phyloP scores from a whole-genome alignment of 2,888 invertebrate genomes.

The Schizotus pectinicornis region DNA sequence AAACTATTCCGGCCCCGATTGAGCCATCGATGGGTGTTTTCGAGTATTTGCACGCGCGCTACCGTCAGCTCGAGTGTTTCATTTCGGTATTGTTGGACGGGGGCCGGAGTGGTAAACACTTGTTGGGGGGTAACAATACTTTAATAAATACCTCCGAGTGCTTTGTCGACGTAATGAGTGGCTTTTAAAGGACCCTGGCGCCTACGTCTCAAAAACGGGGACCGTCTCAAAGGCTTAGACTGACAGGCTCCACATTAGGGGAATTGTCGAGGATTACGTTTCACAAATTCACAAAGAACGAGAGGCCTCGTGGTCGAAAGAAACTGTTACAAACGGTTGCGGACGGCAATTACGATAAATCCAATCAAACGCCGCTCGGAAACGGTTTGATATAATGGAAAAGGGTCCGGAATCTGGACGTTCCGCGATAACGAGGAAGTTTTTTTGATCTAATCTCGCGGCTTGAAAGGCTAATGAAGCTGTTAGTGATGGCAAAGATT shows the following conservation, averaged over 20 bases:
- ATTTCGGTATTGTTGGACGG: constrained; percentile 45
- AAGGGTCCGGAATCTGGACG: too few relatives aligned
- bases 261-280: constrained; percentile 1
- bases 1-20: constrained; percentile 6
- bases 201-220: constrained; percentile 34
- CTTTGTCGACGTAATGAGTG: constrained; percentile 49
- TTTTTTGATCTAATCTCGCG: too few relatives aligned
- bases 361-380: too few relatives aligned
- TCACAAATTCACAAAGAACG: constrained; percentile 3
- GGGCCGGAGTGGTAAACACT: constrained; percentile 51
- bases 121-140: constrained; percentile 46
- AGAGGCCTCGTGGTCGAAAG: neutral
- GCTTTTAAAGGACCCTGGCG: constrained; percentile 48
- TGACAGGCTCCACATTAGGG: constrained; percentile 29
- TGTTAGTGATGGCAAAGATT: too few relatives aligned
- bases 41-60: constrained; percentile 22
- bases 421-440: too few relatives aligned
- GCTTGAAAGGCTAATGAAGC: too few relatives aligned
- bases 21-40: neutral
- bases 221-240: constrained; percentile 40
- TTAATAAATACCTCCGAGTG: constrained; percentile 51
- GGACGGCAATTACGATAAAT: too few relatives aligned
- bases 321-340: neutral
- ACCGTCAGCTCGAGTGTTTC: constrained; percentile 29
- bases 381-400: too few relatives aligned